phyloP scores from a whole-genome alignment of 2,888 invertebrate genomes.

The Anodontia alba region DNA sequence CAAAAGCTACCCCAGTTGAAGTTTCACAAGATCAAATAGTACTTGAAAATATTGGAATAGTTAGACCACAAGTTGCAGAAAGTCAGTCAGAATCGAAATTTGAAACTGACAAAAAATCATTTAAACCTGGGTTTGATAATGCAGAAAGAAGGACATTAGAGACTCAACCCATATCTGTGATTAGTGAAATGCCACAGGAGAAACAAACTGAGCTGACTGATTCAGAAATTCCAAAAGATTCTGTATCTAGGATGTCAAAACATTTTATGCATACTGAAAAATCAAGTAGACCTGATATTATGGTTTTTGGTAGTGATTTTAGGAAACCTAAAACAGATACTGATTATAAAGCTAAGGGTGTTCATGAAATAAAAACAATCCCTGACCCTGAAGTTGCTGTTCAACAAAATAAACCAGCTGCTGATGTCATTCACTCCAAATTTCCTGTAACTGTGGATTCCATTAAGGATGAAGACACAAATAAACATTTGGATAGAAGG shows the following conservation, averaged over 20 bases:
- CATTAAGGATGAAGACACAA: not conserved
- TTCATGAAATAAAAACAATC: not conserved
- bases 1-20: constrained; percentile 5
- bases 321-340: not conserved
- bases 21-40: not conserved
- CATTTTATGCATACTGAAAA: constrained; percentile 5
- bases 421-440: not conserved
- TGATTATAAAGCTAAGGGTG: not conserved
- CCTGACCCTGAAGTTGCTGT: not conserved
- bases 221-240: constrained; percentile 6
- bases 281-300: not conserved
- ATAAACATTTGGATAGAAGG: not conserved
- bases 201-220: not conserved
- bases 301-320: constrained; percentile 4
- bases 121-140: not conserved
- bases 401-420: not conserved
- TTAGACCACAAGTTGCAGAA: not conserved
- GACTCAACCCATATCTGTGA: not conserved
- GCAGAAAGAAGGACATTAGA: not conserved
- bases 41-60: not conserved
- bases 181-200: not conserved
- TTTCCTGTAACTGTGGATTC: not conserved
- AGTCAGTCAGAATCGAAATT: not conserved
- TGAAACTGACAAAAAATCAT: not conserved
- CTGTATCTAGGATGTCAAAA: constrained; percentile 3